Percentiles rank a stretch among this genome's conserved stretches.
Conservation (phyloP, 2,113 vertebrate genomes). For the Microcebus murinus region DNA sequence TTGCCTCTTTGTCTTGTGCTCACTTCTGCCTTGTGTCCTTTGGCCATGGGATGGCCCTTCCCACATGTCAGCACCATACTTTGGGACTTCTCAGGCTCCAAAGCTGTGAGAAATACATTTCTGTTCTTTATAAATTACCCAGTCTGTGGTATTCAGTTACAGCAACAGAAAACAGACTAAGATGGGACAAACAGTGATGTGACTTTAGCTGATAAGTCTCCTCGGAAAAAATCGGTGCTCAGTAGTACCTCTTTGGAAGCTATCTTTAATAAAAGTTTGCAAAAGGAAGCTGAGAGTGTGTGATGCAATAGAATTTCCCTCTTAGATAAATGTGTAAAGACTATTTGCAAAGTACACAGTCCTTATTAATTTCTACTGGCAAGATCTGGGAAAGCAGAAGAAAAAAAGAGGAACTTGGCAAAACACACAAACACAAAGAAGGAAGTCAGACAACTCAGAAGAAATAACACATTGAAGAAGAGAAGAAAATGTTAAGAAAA, state of each 20-base stretch:
- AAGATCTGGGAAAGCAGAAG: conserved; percentile 54
- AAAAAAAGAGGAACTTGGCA: conserved; percentile 57
- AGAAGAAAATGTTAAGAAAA: background rate
- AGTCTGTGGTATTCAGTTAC: background rate
- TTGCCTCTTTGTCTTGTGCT: background rate
- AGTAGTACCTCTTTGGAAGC: background rate
- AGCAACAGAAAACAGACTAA: background rate
- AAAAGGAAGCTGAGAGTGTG: conserved; percentile 22
- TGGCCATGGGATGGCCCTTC: background rate
- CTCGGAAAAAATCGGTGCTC: background rate
- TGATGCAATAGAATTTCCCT: conserved; percentile 29
- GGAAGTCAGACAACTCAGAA: conserved; percentile 16
- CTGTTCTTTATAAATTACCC: background rate
- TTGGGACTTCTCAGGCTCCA: background rate
- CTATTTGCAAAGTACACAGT: background rate
- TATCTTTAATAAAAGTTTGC: background rate
- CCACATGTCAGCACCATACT: background rate
- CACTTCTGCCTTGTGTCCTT: background rate
- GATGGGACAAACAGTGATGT: background rate
- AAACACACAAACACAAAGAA: background rate
- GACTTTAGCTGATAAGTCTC: background rate
- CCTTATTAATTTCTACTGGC: background rate
- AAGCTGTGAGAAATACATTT: background rate
- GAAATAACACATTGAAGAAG: background rate
- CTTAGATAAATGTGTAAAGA: background rate